phyloP scores from a whole-genome alignment of 2,797 vertebrate genomes.

The Sebastes nivosus region DNA sequence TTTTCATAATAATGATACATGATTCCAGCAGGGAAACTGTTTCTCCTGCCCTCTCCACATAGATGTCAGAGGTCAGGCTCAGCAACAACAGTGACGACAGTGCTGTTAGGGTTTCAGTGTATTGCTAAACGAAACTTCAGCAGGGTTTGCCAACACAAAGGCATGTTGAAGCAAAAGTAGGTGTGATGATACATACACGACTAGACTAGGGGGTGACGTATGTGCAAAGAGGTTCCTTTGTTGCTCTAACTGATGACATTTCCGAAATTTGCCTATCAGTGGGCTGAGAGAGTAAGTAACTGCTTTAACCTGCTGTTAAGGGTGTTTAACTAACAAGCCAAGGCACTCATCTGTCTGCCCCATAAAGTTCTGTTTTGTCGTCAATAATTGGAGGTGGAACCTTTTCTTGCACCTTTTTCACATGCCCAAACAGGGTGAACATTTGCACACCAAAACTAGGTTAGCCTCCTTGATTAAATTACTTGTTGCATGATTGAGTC shows the following conservation, averaged over 20 bases:
- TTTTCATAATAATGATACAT: not conserved
- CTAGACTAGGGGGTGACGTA: not conserved
- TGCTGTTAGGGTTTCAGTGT: not conserved
- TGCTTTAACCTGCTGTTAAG: not conserved
- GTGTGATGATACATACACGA: not conserved
- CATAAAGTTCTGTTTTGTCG: slow-evolving; percentile 14
- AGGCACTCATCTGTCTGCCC: not conserved
- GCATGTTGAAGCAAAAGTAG: not conserved
- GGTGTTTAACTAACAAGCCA: not conserved
- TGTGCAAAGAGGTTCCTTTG: not conserved
- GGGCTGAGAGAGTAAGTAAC: not conserved
- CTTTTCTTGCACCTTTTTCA: slow-evolving; percentile 51
- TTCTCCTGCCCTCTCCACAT: not conserved
- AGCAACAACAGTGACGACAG: not conserved
- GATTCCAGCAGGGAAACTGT: not conserved
- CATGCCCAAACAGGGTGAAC: slow-evolving; percentile 41
- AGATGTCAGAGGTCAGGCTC: not conserved
- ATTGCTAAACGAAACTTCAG: not conserved
- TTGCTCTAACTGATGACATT: slow-evolving; percentile 10
- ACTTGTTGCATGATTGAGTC: slow-evolving; percentile 86
- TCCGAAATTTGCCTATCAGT: not conserved
- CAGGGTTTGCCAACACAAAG: not conserved
- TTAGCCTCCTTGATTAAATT: slow-evolving; percentile 85
- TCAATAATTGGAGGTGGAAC: slow-evolving; percentile 28
- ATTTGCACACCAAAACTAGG: slow-evolving; percentile 66